phyloP scores from a whole-genome alignment of 2,797 vertebrate species.

The Bucorvus abyssinicus region DNA sequence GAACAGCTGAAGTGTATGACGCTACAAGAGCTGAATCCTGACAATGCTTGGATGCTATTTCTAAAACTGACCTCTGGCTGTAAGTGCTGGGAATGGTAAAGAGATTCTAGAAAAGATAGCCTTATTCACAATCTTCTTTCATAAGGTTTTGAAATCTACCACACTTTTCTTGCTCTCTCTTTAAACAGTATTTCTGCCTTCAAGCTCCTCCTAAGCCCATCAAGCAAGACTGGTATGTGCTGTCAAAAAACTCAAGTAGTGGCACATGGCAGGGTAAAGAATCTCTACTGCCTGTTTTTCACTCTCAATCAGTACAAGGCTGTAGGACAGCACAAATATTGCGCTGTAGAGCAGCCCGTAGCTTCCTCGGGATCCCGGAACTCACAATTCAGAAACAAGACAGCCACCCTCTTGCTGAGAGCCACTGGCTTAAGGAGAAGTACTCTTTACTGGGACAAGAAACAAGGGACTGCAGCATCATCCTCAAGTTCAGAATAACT shows the following conservation, averaged over 20 bases:
- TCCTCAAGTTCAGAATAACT: background rate
- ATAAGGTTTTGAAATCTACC: background rate
- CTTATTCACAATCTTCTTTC: background rate
- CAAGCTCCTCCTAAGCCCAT: background rate
- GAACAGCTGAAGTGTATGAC: background rate
- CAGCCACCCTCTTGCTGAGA: background rate
- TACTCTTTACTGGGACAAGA: background rate
- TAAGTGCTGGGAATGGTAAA: background rate
- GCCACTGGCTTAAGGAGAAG: background rate
- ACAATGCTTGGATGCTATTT: background rate
- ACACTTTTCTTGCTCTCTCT: background rate
- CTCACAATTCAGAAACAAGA: background rate
- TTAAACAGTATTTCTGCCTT: background rate
- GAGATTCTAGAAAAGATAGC: background rate
- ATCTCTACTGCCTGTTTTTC: background rate
- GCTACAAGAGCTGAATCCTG: background rate
- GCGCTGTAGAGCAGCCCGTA: background rate
- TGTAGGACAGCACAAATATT: background rate
- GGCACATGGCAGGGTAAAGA: background rate
- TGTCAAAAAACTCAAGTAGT: background rate
- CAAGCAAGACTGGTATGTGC: background rate
- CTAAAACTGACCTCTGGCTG: background rate
- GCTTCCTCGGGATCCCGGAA: background rate
- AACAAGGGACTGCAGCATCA: background rate
- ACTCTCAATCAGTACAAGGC: background rate